Base-by-base conservation (phyloP, 1,140 invertebrate genomes). In the Drosophila kikkawai region DNA sequence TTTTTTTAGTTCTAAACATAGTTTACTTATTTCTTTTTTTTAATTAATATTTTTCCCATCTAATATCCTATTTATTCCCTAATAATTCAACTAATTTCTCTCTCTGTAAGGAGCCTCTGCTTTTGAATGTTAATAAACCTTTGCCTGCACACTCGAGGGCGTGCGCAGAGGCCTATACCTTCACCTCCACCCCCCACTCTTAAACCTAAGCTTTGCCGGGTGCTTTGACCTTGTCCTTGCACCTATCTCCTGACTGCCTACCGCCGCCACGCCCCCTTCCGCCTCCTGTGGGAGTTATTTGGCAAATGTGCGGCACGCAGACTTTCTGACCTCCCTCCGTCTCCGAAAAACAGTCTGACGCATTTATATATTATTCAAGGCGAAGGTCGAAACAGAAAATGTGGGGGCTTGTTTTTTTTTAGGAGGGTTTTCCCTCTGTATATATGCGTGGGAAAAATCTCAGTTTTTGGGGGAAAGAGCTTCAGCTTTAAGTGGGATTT, bases 221-320 rank as follows among this genome's bases (percentile, higher is more conserved):
- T 88, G 87, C 88, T 87, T 88, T 91, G 87, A 91, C 87, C 87
- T 91, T 88, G 88, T 71, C 81, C 81, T 83, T 75, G 78, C 80
- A 70, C 75, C 51, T 75, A 61, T 60, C 59, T 47, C 32, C 11
- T 37, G 19, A 22, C 17, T 5, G 22, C 76, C 66, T 29, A 19
- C 22, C 60, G 19, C 59, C 8, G 5, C 13, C 57, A 57, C 41
- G 64, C 59, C 42, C 32, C 57, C 57, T 61, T 56, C 67, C 77
- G 69, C 58, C 80, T 73, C 79, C 69, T 70, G 61, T 29, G 78
- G 75, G 68, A 90, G 85, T 76, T 83, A 90, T 90, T 90, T 90
- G 70, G 64, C 79, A 85, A 87, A 87, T 88, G 84, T 87, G 84
- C 80, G 84, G 84, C 80, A 84, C 85, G 85, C 84, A 84, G 84